Base-by-base conservation (phyloP, 2,888 invertebrate species). In the Sphaerophoria taeniata region DNA sequence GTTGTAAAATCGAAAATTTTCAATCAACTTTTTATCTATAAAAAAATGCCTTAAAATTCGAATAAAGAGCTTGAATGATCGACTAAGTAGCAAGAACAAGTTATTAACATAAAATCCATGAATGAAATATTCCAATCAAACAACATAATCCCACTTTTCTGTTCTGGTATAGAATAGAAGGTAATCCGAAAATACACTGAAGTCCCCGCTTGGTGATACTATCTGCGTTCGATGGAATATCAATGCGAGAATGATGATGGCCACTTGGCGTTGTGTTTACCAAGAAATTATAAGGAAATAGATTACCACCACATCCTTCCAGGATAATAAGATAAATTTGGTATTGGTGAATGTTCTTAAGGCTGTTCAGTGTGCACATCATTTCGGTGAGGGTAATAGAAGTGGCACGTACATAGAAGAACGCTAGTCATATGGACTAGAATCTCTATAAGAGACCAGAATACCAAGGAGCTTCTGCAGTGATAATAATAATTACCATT, bases 231-330 rank as follows among this genome's bases (percentile, higher is more conserved):
- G 49, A 71, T 47, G 34, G 76, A 85, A 80, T 79, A 75, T 75
- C 84, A 83, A 83, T 83, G 83, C 65, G 74, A 55, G 58, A 77
- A 81, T 53, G 39, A 72, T 69, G 80, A 76, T 73, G 85, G 85
- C 76, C 80, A 85, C 73, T 76, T 73, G 73, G 73, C 69, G 69
- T 24, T 76, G 80, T 81, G 77, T 81, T 77, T 85, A 81, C 81
- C 47, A 65, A 85, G 73, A 81, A 71, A 77, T 85, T 85, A 85
- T 85, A 77, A 81, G 85, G 80, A 85, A 85, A 85, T 76, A 81
- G 80, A 85, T 81, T 81, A 85, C 73, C 65, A 69, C 77, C 73
- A 81, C 81, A 85, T 80, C 85, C 85, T 85, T 81, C 76, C 76
- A 65, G 70, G 63, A 85, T 74, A 81, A 85, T 81, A 63, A 70